Evolutionary conservation across 92 coral and sea anemone genomes (phyloP).

Genomic region (Palythoa grandis): DNA sequence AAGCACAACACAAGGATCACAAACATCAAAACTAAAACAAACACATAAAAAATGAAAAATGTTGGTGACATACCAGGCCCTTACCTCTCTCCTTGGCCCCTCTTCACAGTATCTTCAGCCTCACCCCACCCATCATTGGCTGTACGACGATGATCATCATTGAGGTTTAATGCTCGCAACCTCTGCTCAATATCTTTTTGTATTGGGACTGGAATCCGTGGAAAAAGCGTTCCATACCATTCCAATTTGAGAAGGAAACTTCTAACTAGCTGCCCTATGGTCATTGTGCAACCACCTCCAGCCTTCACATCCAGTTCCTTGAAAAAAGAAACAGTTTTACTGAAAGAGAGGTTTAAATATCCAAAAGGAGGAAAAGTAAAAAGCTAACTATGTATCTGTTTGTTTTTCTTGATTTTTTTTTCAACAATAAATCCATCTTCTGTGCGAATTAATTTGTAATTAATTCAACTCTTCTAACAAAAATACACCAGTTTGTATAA

Average conservation of each 20-base stretch:
- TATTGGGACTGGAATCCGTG: constrained; percentile 97
- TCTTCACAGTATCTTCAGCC: constrained; percentile 72
- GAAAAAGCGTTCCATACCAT: constrained; percentile 97
- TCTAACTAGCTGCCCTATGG: constrained; percentile 95
- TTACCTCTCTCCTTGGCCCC: constrained; percentile 60
- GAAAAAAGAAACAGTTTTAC: neutral
- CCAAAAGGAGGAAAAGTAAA: too few relatives aligned
- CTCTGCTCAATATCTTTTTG: constrained; percentile 84
- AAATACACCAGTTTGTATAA: too few relatives aligned
- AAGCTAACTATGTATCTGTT: too few relatives aligned
- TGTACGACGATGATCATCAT: constrained; percentile 92
- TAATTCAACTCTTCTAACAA: too few relatives aligned
- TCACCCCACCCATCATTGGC: constrained; percentile 96
- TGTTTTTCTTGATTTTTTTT: too few relatives aligned
- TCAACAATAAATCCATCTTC: too few relatives aligned
- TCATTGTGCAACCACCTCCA: constrained; percentile 96
- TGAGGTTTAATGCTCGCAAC: constrained; percentile 73
- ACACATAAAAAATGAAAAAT: neutral
- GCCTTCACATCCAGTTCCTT: constrained; percentile 97
- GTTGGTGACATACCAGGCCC: constrained; percentile 39
- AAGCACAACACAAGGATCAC: neutral
- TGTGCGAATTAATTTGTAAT: too few relatives aligned
- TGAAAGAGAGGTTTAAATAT: too few relatives aligned
- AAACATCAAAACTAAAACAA: neutral
- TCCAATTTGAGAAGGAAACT: constrained; percentile 93